A percentile compares a stretch with the other conserved stretches of the same genome.
Evolutionary conservation across 1,140 invertebrate species (phyloP).

Genomic region (Gonatopus flavifemur): DNA sequence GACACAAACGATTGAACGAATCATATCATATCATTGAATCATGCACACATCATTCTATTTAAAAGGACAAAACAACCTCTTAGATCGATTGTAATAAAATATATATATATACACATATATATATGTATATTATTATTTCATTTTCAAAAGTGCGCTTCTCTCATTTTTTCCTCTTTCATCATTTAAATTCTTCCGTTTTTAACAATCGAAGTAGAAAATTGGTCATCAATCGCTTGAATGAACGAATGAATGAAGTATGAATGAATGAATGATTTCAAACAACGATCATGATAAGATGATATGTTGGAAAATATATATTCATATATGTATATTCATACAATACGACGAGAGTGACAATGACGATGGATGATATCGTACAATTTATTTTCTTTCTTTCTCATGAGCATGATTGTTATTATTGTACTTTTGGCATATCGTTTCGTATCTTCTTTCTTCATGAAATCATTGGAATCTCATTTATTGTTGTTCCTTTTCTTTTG

Average conservation of each 20-base stretch:
- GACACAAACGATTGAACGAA: no score
- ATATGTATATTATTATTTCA: no score
- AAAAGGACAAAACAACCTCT: no score
- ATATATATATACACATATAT: constrained; percentile 46
- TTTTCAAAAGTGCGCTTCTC: neutral
- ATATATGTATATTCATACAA: no score
- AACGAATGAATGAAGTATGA: constrained; percentile 12
- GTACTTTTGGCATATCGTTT: neutral
- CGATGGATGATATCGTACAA: constrained; percentile 9
- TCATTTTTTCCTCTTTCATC: neutral
- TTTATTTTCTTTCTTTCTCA: neutral
- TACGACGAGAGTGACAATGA: no score
- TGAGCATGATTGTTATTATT: no score
- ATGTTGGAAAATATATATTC: constrained; percentile 36
- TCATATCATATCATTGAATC: no score
- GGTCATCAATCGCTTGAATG: constrained; percentile 21
- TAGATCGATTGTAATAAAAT: constrained; percentile 58
- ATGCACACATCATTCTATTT: no score
- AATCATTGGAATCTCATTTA: neutral
- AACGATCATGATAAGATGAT: constrained; percentile 40
- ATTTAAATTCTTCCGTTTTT: no score
- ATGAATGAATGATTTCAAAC: constrained; percentile 21
- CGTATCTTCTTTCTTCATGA: neutral
- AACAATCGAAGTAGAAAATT: constrained; percentile 32
- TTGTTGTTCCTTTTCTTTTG: constrained; percentile 10